Conservation (phyloP, 2,797 vertebrate genomes). For the Phalloptychus januarius region DNA sequence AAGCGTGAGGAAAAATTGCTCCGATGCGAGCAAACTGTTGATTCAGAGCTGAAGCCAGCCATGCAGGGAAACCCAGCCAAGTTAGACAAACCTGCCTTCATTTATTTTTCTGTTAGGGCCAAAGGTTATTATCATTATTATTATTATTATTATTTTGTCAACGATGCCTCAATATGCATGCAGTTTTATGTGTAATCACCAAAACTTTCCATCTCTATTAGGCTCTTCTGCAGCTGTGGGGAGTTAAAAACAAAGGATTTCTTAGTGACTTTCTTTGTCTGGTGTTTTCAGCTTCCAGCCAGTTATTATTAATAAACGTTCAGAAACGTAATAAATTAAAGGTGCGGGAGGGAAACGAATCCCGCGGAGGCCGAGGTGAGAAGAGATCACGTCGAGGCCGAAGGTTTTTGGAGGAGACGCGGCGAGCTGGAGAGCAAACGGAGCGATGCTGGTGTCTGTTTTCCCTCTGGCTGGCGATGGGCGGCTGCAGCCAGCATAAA, state of each 20-base stretch:
- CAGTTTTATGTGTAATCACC: slow-evolving; percentile 55
- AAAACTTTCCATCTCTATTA: slow-evolving; percentile 57
- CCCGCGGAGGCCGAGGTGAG: slow-evolving; percentile 52
- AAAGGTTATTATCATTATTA: slow-evolving; percentile 37
- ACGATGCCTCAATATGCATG: slow-evolving; percentile 37
- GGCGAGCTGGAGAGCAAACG: slow-evolving; percentile 56
- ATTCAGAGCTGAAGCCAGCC: slow-evolving; percentile 66
- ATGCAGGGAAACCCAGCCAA: slow-evolving; percentile 43
- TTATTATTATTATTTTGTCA: no score
- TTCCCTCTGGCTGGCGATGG: slow-evolving; percentile 84
- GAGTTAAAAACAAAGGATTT: slow-evolving; percentile 4
- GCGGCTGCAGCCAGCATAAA: slow-evolving; percentile 84
- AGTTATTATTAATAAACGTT: slow-evolving; percentile 6
- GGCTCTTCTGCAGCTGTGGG: slow-evolving; percentile 39
- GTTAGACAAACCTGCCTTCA: slow-evolving; percentile 47
- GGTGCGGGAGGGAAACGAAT: slow-evolving; percentile 19
- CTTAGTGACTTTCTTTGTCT: slow-evolving; percentile 4
- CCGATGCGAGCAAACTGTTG: slow-evolving; percentile 71
- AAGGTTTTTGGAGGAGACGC: slow-evolving; percentile 39
- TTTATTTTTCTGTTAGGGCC: slow-evolving; percentile 60
- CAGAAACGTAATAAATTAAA: slow-evolving; percentile 13
- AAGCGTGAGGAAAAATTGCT: slow-evolving; percentile 62
- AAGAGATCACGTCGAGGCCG: slow-evolving; percentile 49
- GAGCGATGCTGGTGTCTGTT: slow-evolving; percentile 78
- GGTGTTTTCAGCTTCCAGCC: neutral